Percentiles rank a stretch among this genome's conserved stretches.
Evolutionary conservation across 2,797 vertebrate species (phyloP).

Genomic region (Echiichthys vipera): DNA sequence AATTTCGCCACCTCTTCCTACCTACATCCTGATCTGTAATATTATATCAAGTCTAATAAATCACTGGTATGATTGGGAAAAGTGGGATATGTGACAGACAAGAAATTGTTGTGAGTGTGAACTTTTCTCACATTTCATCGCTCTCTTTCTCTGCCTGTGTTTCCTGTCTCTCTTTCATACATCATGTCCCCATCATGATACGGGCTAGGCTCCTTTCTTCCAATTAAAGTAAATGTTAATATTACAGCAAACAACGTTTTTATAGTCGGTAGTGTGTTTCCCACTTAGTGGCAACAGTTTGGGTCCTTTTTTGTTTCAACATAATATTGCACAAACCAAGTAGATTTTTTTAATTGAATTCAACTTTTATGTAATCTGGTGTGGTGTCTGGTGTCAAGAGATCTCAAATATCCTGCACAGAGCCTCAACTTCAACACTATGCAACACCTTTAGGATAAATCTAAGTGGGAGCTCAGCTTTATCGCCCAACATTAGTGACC

Average conservation of each 20-base stretch:
- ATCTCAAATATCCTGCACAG: no score
- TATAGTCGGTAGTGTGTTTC: neutral
- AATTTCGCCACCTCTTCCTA: conserved; percentile 19
- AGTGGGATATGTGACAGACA: neutral
- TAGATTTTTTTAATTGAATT: no score
- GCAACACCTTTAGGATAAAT: neutral
- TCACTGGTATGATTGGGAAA: neutral
- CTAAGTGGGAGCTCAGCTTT: neutral
- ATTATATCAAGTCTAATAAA: neutral
- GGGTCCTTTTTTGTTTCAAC: neutral
- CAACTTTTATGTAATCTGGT: no score
- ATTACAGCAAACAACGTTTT: neutral
- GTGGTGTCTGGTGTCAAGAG: no score
- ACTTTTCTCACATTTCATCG: neutral
- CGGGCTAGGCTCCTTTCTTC: no score
- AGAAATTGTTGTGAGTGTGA: neutral
- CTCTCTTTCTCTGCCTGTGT: neutral
- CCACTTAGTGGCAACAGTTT: neutral
- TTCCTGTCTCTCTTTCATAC: neutral
- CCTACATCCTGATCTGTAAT: no score
- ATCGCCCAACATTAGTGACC: neutral
- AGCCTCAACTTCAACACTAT: neutral
- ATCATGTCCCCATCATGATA: neutral
- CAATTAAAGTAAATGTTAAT: neutral
- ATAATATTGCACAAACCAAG: no score